Evolutionary conservation across 2,797 vertebrate genomes (phyloP).

Genomic region (Dermochelys coriacea): DNA sequence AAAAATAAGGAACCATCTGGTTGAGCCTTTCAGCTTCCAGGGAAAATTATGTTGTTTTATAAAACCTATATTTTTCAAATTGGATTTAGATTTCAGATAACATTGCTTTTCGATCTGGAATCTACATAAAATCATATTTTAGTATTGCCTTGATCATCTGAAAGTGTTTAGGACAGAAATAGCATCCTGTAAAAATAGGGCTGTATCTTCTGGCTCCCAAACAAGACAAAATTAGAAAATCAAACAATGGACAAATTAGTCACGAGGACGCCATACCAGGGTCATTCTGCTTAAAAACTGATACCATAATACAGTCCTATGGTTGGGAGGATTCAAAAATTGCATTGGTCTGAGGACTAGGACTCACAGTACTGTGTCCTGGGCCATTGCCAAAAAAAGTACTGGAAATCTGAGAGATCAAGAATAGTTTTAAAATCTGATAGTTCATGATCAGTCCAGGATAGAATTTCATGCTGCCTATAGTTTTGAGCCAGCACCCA

Average conservation of each 20-base stretch:
- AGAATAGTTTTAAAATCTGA: not conserved
- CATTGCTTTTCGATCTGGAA: not conserved
- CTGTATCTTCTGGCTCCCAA: not conserved
- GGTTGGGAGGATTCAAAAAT: not conserved
- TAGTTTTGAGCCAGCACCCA: too few species aligned
- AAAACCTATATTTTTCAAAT: not conserved
- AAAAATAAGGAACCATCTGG: not conserved
- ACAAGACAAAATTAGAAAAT: not conserved
- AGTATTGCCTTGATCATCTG: not conserved
- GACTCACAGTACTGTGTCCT: not conserved
- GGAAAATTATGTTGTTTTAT: not conserved
- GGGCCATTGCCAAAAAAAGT: not conserved
- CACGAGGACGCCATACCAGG: not conserved
- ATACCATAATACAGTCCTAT: not conserved
- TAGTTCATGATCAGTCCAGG: too few species aligned
- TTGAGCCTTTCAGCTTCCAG: not conserved
- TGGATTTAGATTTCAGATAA: not conserved
- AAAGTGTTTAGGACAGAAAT: not conserved
- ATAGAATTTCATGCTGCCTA: too few species aligned
- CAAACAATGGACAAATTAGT: not conserved
- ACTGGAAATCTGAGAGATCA: not conserved
- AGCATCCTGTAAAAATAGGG: fast-evolving
- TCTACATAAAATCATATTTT: not conserved
- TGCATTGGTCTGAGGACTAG: not conserved
- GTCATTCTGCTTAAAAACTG: not conserved